These are phyloP conservation scores for Dasyornis broadbenti DNA, from an alignment of 2,113 vertebrate genomes.

Conservation along the genomic window DNA sequence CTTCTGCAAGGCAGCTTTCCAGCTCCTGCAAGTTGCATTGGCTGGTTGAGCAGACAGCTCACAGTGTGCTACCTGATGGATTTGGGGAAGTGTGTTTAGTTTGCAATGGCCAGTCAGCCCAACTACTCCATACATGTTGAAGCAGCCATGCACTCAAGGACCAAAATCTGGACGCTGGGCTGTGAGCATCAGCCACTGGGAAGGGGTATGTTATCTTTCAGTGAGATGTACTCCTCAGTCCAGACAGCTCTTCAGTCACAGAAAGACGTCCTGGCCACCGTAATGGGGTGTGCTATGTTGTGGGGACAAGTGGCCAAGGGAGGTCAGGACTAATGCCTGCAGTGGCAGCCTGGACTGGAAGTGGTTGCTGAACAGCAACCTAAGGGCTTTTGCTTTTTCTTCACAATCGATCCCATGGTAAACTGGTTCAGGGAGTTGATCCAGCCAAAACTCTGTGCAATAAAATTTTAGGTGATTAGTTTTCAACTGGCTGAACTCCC, in stretches of 20 bases:
- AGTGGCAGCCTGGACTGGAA: not conserved
- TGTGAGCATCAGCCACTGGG: not conserved
- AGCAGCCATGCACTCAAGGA: not conserved
- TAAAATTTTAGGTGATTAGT: constrained; percentile 2
- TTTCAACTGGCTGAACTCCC: constrained; percentile 23
- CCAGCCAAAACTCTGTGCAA: not conserved
- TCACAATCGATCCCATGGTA: not conserved
- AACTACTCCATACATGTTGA: not conserved
- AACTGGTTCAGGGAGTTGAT: constrained; percentile 46
- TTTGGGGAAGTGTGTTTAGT: not conserved
- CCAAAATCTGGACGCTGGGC: not conserved
- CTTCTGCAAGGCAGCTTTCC: not conserved
- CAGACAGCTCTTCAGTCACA: not conserved
- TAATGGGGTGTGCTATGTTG: not conserved
- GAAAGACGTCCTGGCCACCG: not conserved
- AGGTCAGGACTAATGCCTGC: not conserved
- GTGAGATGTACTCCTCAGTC: not conserved
- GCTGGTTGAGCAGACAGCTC: not conserved
- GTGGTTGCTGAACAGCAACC: not conserved
- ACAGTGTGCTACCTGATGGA: not conserved
- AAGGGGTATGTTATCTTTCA: not conserved
- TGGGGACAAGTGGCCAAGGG: not conserved
- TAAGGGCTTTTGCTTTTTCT: not conserved
- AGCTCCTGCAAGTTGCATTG: not conserved
- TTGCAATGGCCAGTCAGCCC: not conserved